Percentiles rank a stretch among this genome's conserved stretches.
Evolutionary conservation across 2,797 vertebrate species (phyloP).

Genomic region (Cynopterus sphinx): DNA sequence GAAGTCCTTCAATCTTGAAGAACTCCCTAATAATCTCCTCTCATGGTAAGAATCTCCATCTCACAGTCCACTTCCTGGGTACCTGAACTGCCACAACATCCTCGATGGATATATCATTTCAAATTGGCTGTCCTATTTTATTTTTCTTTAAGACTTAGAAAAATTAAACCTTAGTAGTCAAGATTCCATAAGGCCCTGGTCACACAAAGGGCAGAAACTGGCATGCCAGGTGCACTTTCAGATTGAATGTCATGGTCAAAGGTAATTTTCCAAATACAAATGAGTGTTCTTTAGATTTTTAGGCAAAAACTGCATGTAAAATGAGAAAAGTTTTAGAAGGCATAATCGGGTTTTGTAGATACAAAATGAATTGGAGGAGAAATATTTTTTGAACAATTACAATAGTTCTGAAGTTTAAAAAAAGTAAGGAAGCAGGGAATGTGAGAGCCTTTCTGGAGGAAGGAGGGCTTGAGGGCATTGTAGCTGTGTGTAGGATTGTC

Average conservation of each 20-base stretch:
- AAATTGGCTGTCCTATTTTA: neutral
- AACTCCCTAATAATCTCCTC: neutral
- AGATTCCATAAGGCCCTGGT: neutral
- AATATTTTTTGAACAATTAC: neutral
- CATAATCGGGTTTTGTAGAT: neutral
- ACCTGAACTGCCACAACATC: neutral
- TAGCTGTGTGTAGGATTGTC: neutral
- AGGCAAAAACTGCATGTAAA: slow-evolving; percentile 31
- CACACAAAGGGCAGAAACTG: neutral
- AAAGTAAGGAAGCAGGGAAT: neutral
- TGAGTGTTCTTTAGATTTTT: slow-evolving; percentile 39
- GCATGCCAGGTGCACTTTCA: neutral
- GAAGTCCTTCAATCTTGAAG: neutral
- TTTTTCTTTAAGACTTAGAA: slow-evolving; percentile 18
- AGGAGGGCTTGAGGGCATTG: neutral
- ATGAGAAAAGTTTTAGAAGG: slow-evolving; percentile 6
- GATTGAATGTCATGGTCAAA: slow-evolving; percentile 24
- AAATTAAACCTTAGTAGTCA: slow-evolving; percentile 8
- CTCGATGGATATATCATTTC: neutral
- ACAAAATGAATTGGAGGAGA: neutral
- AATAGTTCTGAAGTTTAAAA: neutral
- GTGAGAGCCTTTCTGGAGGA: neutral
- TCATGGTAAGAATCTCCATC: neutral
- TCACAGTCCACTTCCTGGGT: neutral
- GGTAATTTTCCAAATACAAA: slow-evolving; percentile 31